Evolutionary conservation across 2,797 vertebrate genomes (phyloP), one percentile per base, ranked within the genome.

Genomic region (Melanotaenia boesemani): DNA sequence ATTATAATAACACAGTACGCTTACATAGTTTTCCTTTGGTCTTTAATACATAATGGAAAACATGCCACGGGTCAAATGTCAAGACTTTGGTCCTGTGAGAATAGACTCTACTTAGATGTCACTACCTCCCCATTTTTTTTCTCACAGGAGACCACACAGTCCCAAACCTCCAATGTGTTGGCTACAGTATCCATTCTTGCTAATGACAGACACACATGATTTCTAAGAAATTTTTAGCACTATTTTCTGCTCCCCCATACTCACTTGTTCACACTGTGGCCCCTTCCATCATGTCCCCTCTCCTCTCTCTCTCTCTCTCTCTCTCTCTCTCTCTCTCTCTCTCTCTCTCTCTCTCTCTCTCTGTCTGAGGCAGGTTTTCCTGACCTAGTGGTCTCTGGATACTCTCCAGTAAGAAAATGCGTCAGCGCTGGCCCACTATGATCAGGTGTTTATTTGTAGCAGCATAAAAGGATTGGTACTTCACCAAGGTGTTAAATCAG

Each of bases 391-490:
- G 72, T 79, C 73, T 66, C 81, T 81, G 78, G 84, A 81, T 63
- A 52, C 66, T 58, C 50, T 90, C 78, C 81, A 86, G 67, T 63
- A 72, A 82, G 70, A 84, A 86, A 77, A 79, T 86, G 82, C 83
- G 62, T 92, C 89, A 91, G 63, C 74, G 59, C 26, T 50, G 66
- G 70, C 64, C 50, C 58, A 55, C 60, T 68, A 75, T 81, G 76
- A 69, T 77, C 46, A 73, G 88, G 85, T 68, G 78, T 39, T 81
- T 88, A 92, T 92, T 89, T 91, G 83, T 72, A 65, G 79, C 39
- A 15, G 9, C 0, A n/a, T 41, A 58, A 65, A 16, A 67, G 63
- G 77, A 61, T 54, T 20, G 55, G 59, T 54, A 59, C 59, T 70
- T 74, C 36, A 57, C 63, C 66, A 81, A 80, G 76, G 44, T 86